Evolutionary conservation across 2,113 vertebrate species (phyloP).

Genomic region (Argyrosomus japonicus): DNA sequence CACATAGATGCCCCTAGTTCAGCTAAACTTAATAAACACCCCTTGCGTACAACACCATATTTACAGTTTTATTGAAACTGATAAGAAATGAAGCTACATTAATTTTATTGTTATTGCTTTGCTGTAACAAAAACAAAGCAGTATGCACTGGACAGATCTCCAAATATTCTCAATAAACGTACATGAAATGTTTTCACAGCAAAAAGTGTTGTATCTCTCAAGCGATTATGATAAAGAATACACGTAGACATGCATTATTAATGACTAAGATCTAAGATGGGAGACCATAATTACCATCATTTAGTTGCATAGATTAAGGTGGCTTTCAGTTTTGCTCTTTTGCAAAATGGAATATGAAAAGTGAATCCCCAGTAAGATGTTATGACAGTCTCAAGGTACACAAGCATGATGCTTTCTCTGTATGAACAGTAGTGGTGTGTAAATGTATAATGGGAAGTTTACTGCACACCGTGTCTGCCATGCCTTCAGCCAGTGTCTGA

Average conservation of each 20-base stretch:
- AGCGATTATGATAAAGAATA: slow-evolving; percentile 17
- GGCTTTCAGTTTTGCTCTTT: slow-evolving; percentile 27
- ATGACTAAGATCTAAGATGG: slow-evolving; percentile 3
- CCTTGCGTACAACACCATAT: background rate
- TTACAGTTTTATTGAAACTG: background rate
- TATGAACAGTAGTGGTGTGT: slow-evolving; percentile 24
- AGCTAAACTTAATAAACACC: background rate
- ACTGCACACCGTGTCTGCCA: slow-evolving; percentile 39
- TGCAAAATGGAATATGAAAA: slow-evolving; percentile 29
- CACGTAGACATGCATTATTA: background rate
- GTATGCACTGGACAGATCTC: background rate
- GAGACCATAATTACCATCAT: slow-evolving; percentile 38
- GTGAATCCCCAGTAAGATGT: slow-evolving; percentile 40
- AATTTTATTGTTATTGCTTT: background rate
- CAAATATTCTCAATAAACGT: slow-evolving; percentile 4
- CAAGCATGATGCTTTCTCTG: slow-evolving; percentile 33
- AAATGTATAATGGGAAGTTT: slow-evolving; percentile 45
- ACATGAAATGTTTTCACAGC: background rate
- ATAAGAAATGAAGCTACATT: background rate
- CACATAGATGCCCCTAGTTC: background rate
- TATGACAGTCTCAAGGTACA: slow-evolving; percentile 42
- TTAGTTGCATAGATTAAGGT: slow-evolving; percentile 24
- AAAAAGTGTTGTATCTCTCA: background rate
- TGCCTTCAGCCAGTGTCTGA: slow-evolving; percentile 45
- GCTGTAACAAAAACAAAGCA: background rate